Conservation (phyloP, 2,888 invertebrate genomes). For the Pachliopta kotzebuea region DNA sequence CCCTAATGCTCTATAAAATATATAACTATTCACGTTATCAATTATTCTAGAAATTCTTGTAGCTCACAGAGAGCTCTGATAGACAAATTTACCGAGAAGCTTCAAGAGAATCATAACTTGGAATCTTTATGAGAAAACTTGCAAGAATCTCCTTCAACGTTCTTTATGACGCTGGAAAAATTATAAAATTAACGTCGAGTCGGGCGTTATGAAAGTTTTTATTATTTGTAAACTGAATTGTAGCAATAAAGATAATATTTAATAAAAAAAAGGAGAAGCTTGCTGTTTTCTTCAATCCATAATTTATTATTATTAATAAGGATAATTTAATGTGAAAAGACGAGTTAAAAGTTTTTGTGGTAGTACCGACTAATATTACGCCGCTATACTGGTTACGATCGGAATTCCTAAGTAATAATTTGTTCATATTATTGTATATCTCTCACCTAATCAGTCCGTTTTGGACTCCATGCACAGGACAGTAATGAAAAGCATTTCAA, state of each 20-base stretch:
- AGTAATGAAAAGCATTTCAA: too few species aligned
- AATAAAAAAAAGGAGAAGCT: neutral
- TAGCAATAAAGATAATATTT: neutral
- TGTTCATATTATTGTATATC: too few species aligned
- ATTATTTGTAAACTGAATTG: constrained; percentile 17
- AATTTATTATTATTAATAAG: too few species aligned
- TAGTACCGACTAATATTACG: too few species aligned
- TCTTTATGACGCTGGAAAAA: constrained; percentile 25
- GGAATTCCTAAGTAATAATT: too few species aligned
- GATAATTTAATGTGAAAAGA: too few species aligned
- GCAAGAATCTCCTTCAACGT: constrained; percentile 17
- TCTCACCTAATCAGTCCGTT: too few species aligned
- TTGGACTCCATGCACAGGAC: too few species aligned
- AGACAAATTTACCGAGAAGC: neutral
- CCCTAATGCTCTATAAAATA: too few species aligned
- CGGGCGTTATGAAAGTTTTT: constrained; percentile 18
- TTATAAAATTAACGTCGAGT: constrained; percentile 22
- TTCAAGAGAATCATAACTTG: constrained; percentile 15
- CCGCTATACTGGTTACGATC: too few species aligned
- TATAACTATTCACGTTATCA: neutral
- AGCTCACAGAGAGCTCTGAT: neutral
- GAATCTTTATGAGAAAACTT: constrained; percentile 27
- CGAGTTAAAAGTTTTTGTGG: too few species aligned
- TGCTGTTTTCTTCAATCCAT: too few species aligned
- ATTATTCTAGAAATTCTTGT: neutral